A percentile compares a stretch with the other conserved stretches of the same genome.
Evolutionary conservation across 1,140 invertebrate genomes (phyloP).

Genomic region (Theocolax elegans): DNA sequence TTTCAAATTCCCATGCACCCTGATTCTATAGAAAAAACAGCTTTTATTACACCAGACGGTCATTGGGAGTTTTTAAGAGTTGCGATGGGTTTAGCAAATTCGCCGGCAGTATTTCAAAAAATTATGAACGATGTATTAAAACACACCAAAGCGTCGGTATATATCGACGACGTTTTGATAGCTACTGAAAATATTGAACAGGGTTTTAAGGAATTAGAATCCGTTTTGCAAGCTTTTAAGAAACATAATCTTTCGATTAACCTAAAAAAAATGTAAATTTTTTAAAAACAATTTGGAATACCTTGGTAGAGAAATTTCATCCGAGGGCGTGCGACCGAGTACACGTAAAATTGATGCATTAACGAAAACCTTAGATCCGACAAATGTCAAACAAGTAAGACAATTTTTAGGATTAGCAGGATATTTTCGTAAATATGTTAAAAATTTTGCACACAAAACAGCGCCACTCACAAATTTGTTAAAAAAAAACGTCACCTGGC

Average conservation of each 20-base stretch:
- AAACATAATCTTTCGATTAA: conserved; percentile 35
- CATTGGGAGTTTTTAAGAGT: not conserved
- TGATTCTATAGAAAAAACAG: conserved; percentile 41
- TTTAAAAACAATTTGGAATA: conserved; percentile 45
- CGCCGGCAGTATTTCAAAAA: not conserved
- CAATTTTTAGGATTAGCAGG: conserved; percentile 54
- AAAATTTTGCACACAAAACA: conserved; percentile 47
- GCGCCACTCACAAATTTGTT: conserved; percentile 48
- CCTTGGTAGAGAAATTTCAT: conserved; percentile 47
- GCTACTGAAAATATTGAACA: not conserved
- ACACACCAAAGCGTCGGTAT: too few relatives aligned
- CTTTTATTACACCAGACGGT: conserved; percentile 10
- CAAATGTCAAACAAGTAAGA: conserved; percentile 46
- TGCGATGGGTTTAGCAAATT: not conserved
- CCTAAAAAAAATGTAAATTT: conserved; percentile 45
- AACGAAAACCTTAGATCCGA: conserved; percentile 13
- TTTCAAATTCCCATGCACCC: conserved; percentile 5
- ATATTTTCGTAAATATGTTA: conserved; percentile 56
- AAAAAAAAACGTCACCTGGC: conserved; percentile 40
- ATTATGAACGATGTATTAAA: not conserved
- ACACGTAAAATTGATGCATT: conserved; percentile 47
- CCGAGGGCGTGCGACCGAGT: conserved; percentile 47
- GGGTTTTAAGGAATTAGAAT: too few relatives aligned
- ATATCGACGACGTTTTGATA: not conserved
- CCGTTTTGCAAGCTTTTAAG: conserved; percentile 26